A percentile compares a stretch with the other conserved stretches of the same genome.
Evolutionary conservation across 2,797 vertebrate genomes (phyloP).

Genomic region (Pseudomugil gertrudae): DNA sequence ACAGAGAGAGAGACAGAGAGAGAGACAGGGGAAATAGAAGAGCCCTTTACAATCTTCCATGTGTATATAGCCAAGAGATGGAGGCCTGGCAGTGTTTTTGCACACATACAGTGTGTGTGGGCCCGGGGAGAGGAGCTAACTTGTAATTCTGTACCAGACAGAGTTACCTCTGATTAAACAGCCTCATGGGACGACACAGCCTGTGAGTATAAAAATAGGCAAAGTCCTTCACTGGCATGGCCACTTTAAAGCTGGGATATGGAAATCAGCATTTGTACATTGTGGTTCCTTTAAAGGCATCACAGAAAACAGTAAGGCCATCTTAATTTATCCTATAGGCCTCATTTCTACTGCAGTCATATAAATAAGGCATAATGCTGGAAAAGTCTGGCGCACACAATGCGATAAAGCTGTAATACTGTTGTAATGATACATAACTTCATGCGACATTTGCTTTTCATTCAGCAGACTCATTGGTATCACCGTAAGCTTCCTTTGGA

Average conservation of each 20-base stretch:
- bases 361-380: constrained; percentile 32
- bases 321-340: constrained; percentile 38
- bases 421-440: not conserved
- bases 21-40: constrained; percentile 9
- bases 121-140: constrained; percentile 36
- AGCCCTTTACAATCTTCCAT: constrained; percentile 41
- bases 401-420: not conserved
- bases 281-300: constrained; percentile 28
- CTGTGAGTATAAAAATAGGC: constrained; percentile 60
- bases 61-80: not conserved
- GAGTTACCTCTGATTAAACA: constrained; percentile 77
- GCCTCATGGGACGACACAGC: constrained; percentile 69
- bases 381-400: constrained; percentile 5
- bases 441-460: not conserved
- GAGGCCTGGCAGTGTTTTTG: constrained; percentile 19
- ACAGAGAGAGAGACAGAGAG: constrained; percentile 16
- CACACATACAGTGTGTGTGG: constrained; percentile 18
- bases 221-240: constrained; percentile 41
- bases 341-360: constrained; percentile 34
- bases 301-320: not conserved
- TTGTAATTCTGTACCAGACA: constrained; percentile 69
- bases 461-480: constrained; percentile 4
- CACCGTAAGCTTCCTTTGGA: not conserved
- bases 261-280: constrained; percentile 39
- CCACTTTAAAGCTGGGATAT: constrained; percentile 33